A percentile compares a stretch with the other conserved stretches of the same genome.
Conservation (phyloP, 2,797 vertebrate genomes). For the Neopelma chrysocephalum region DNA sequence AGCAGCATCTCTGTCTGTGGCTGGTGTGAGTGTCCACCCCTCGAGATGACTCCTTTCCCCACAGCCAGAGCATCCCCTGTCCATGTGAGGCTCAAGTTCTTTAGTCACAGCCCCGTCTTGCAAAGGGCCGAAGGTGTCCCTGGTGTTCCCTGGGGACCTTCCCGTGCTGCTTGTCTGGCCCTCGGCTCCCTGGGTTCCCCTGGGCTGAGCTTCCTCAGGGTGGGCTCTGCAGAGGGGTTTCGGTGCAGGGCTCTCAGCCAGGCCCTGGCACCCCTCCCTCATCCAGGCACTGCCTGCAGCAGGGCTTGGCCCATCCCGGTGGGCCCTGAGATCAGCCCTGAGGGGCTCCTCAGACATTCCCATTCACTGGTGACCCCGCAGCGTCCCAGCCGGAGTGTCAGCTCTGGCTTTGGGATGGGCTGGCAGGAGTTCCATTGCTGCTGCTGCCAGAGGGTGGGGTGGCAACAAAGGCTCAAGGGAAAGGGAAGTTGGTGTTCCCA, state of each 20-base stretch:
- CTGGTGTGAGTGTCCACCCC: neutral
- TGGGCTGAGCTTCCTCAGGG: neutral
- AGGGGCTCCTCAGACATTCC: neutral
- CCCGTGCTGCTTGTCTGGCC: neutral
- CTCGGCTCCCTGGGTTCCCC: neutral
- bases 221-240: neutral
- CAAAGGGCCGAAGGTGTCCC: accelerated
- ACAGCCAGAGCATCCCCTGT: neutral
- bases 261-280: accelerated
- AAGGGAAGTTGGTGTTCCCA: neutral
- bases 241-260: neutral
- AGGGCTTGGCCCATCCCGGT: neutral
- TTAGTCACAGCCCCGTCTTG: neutral
- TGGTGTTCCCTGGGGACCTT: neutral
- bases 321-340: neutral
- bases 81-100: neutral
- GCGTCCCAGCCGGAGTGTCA: neutral
- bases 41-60: neutral
- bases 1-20: neutral
- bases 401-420: neutral
- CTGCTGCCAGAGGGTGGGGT: neutral
- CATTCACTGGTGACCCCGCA: neutral
- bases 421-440: neutral
- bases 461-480: neutral
- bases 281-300: accelerated